A percentile compares a stretch with the other conserved stretches of the same genome.
These are phyloP conservation scores for Drosophila mimetica DNA, from an alignment of 2,888 invertebrate genomes.

Conservation along the genomic window DNA sequence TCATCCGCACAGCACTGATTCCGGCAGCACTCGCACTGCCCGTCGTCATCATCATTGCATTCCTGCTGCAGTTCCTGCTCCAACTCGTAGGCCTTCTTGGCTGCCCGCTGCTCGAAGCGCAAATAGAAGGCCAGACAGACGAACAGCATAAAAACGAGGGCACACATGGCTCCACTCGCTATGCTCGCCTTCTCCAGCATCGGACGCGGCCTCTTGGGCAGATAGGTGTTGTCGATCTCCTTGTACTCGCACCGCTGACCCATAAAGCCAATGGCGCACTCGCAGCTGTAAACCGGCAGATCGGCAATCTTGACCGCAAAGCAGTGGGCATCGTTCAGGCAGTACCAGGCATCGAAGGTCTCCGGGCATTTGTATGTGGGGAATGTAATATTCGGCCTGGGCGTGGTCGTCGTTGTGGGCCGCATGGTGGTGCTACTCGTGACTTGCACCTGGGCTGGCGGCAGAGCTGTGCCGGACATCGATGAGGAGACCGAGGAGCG, in stretches of 20 bases:
- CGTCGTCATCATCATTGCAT: slow-evolving; percentile 40
- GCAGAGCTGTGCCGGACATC: slow-evolving; percentile 69
- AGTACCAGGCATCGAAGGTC: slow-evolving; percentile 97
- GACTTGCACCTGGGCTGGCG: slow-evolving; percentile 56
- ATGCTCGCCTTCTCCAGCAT: slow-evolving; percentile 93
- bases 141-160: slow-evolving; percentile 86
- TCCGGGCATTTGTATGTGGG: slow-evolving; percentile 96
- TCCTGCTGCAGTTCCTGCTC: slow-evolving; percentile 55
- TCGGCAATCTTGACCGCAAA: slow-evolving; percentile 97
- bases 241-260: slow-evolving; percentile 98
- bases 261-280: slow-evolving; percentile 97
- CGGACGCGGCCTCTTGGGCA: slow-evolving; percentile 88
- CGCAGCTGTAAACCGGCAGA: slow-evolving; percentile 96
- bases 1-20: slow-evolving; percentile 56
- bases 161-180: slow-evolving; percentile 90
- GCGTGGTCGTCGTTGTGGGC: slow-evolving; percentile 89
- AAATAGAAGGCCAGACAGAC: slow-evolving; percentile 86
- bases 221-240: slow-evolving; percentile 97
- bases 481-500: slow-evolving; percentile 86
- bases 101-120: slow-evolving; percentile 85
- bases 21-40: slow-evolving; percentile 66
- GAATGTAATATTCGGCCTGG: slow-evolving; percentile 97
- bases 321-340: slow-evolving; percentile 97
- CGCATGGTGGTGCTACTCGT: slow-evolving; percentile 85
- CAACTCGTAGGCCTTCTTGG: slow-evolving; percentile 70